Base-by-base conservation (phyloP, 92 coral and sea anemone genomes). In the Bergia puertoricense region DNA sequence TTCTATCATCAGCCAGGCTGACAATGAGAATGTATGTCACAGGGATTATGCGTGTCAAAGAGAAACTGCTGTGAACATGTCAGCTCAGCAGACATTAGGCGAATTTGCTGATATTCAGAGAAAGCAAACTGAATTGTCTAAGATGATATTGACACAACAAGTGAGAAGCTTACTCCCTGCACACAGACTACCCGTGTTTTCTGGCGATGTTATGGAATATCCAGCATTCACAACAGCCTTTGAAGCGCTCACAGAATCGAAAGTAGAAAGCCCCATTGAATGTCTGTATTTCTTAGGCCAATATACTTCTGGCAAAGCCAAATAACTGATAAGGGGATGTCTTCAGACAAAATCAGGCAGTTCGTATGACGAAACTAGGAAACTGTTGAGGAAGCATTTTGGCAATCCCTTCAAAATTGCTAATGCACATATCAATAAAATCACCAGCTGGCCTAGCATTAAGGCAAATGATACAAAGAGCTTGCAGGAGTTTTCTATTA, bases 351-450 rank as follows among this genome's bases (percentile, higher is more conserved):
- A 30, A 30, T 30, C 30, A 30, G 30, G 30, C 30, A 30, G 77
- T 22, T 85, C 94, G 3, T 92, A 92, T 72, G 30, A 41, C 36
- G 91, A 93, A 40, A 89, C 30, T 30, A 30, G 30, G 94, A 50
- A 89, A 89, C 30, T 30, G 30, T 30, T 30, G 30, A 30, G 30
- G 30, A 30, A 30, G 30, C 30, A 30, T 30, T 30, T 88, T 88
- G 94, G 94, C 14, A 90, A 91, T 84, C 92, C 92, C 3, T 91
- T 88, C 89, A 91, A 89, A 51, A 83, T 93, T 76, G 89, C 96
- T 6, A 89, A 82, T 83, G 93, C 94, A 23, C 68, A 89, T 65
- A 89, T 86, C 30, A 56, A 89, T n/a, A 85, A 80, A 42, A 88
- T 30, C 30, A 30, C 30, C 30, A 30, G 30, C 30, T 30, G 30